Evolutionary conservation across 2,888 invertebrate species (phyloP).

Genomic region (Oxyteleia sp.): DNA sequence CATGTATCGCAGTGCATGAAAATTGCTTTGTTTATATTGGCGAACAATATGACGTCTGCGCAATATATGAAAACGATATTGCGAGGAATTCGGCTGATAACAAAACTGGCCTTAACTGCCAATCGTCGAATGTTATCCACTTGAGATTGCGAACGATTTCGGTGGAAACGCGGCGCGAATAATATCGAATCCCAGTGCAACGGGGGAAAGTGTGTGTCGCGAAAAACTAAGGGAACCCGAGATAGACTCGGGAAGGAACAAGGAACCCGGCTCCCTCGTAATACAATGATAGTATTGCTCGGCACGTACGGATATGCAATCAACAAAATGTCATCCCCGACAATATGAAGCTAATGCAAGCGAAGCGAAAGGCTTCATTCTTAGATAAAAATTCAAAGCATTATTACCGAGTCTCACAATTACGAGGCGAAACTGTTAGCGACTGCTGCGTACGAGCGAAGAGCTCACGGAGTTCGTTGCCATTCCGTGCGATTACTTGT

Average conservation of each 20-base stretch:
- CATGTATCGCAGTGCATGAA: constrained; percentile 41
- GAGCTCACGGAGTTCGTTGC: neutral
- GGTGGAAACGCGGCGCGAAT: constrained; percentile 58
- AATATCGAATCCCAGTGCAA: constrained; percentile 50
- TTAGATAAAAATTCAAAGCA: constrained; percentile 69
- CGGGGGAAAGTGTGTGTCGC: constrained; percentile 19
- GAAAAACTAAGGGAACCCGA: constrained; percentile 25
- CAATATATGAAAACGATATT: constrained; percentile 61
- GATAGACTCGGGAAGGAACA: constrained; percentile 26
- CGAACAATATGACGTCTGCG: constrained; percentile 24
- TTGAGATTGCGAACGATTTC: constrained; percentile 70
- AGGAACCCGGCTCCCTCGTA: constrained; percentile 48
- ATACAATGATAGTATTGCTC: constrained; percentile 80
- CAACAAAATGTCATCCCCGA: constrained; percentile 79
- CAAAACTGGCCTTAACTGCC: constrained; percentile 58
- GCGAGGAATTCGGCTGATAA: constrained; percentile 49
- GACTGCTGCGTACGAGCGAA: constrained; percentile 4
- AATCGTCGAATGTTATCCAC: constrained; percentile 69
- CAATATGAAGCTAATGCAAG: constrained; percentile 58
- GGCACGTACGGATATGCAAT: constrained; percentile 81
- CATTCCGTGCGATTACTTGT: constrained; percentile 1
- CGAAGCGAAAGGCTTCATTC: constrained; percentile 55
- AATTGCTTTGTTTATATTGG: constrained; percentile 49
- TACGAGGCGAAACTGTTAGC: constrained; percentile 19
- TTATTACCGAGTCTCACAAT: constrained; percentile 35